phyloP scores from a whole-genome alignment of 2,797 vertebrate genomes.

The Dromococcyx pavoninus region DNA sequence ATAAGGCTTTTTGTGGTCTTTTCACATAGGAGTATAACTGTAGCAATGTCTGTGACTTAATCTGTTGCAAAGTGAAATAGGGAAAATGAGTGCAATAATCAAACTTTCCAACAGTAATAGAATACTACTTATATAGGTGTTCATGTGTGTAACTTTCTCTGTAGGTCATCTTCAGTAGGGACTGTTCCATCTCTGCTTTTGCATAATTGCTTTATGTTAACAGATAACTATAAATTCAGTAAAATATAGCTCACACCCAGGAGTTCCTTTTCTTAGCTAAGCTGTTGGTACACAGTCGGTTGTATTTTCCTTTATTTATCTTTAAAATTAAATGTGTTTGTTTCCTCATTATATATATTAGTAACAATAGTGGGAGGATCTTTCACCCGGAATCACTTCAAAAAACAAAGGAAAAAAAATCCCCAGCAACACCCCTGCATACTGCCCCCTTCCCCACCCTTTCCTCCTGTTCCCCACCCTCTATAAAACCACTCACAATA shows the following conservation, averaged over 20 bases:
- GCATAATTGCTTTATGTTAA: neutral
- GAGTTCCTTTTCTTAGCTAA: neutral
- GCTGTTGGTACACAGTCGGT: neutral
- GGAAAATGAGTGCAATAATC: neutral
- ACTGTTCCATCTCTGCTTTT: neutral
- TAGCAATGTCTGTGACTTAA: neutral
- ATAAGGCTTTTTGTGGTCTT: neutral
- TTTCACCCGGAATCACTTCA: neutral
- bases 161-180: neutral
- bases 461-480: no score
- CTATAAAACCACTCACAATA: neutral
- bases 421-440: neutral
- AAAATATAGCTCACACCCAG: neutral
- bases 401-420: neutral
- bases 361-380: neutral
- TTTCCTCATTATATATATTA: neutral
- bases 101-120: neutral
- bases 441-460: no score
- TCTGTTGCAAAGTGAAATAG: neutral
- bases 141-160: rapidly evolving
- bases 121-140: neutral
- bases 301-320: neutral
- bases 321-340: neutral
- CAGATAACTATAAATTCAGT: neutral
- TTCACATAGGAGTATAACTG: no score